Evolutionary conservation across 1,140 invertebrate species (phyloP), one percentile per base, ranked within the genome.

Genomic region (Eurosta solidaginis): DNA sequence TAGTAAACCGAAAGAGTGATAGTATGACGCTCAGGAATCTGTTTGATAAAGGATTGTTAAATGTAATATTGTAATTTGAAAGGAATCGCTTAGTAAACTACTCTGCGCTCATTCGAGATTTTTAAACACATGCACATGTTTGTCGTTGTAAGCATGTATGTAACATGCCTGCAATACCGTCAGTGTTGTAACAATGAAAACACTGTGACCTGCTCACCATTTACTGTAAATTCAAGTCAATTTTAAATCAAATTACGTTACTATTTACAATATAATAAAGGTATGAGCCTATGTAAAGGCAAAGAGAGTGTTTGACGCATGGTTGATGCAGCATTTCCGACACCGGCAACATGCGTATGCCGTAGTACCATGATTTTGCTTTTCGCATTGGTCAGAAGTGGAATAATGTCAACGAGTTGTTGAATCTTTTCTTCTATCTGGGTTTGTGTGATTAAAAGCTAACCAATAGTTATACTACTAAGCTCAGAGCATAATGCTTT

Each of bases 21-120:
- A 20, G 29, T 33, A 68, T 68, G 59, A 17, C n/a, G 33, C 59
- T 40, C 33, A 68, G 59, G 59, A 68, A 68, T 68, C 29, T 68
- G 59, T 68, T n/a, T 68, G 59, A 68, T 68, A 68, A 68, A 68
- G 59, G 33, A 20, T 33, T 68, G 33, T 29, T 68, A 68, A 68
- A 42, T 68, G 59, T 68, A 29, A 68, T 68, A 68, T 68, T 68
- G n/a, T n/a, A n/a, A 68, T 68, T 17, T 68, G 59, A 22, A 68
- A 22, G 33, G 33, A 68, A 68, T 68, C 40, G 59, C 59, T 68
- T 68, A 68, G 33, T 40, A 68, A 68, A 33, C 17, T 36, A 17
- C 17, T n/a, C n/a, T n/a, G n/a, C 33, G 29, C 59, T 40, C 59
- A n/a, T n/a, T n/a, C n/a, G n/a, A n/a, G n/a, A n/a, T n/a, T n/a